These are phyloP conservation scores for Acrocephalus kingi DNA, from an alignment of 2,113 vertebrate genomes.

Conservation along the genomic window DNA sequence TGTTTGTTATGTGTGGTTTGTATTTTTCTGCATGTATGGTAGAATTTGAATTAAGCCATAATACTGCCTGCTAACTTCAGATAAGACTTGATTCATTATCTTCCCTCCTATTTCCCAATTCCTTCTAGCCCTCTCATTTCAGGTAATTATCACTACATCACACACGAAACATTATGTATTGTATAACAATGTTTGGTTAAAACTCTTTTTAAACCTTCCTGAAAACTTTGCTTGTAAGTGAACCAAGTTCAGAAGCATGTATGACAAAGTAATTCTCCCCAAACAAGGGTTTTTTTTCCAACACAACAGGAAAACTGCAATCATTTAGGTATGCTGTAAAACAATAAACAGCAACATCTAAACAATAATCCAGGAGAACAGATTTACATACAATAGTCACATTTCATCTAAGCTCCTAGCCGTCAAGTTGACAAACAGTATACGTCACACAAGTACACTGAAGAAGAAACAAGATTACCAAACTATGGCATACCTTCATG, in stretches of 20 bases:
- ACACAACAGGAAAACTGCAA: not conserved
- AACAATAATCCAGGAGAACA: not conserved
- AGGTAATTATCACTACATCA: not conserved
- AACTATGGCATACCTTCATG: not conserved
- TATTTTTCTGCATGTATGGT: slow-evolving; percentile 69
- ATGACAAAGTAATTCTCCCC: not conserved
- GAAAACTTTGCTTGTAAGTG: not conserved
- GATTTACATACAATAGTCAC: not conserved
- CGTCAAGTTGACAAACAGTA: not conserved
- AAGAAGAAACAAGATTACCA: not conserved
- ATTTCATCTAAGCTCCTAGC: not conserved
- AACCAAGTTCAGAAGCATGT: not conserved
- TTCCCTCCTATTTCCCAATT: slow-evolving; percentile 3
- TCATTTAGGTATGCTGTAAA: not conserved
- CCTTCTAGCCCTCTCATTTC: not conserved
- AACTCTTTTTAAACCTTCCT: not conserved
- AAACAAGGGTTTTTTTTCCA: not conserved
- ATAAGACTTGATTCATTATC: slow-evolving; percentile 8
- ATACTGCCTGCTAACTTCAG: slow-evolving; percentile 57
- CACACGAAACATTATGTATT: not conserved
- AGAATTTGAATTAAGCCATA: slow-evolving; percentile 58
- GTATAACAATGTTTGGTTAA: not conserved
- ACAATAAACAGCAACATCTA: not conserved
- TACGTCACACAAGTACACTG: not conserved
- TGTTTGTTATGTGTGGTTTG: slow-evolving; percentile 66